phyloP scores from a whole-genome alignment of 2,113 vertebrate species.

The Cricetomys ansorgei region DNA sequence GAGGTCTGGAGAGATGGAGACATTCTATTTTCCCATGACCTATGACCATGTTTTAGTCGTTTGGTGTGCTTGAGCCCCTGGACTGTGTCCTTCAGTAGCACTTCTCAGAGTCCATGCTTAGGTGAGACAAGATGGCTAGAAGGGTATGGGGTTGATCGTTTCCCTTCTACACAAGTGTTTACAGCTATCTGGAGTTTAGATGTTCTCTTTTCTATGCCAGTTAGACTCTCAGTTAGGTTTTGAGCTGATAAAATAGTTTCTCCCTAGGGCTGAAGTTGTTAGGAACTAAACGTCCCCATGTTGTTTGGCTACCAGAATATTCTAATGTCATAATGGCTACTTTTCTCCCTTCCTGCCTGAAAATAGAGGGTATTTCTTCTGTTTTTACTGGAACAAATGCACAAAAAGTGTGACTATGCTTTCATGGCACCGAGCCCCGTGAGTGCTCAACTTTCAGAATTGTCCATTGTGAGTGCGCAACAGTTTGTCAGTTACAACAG shows the following conservation, averaged over 20 bases:
- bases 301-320: background rate
- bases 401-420: background rate
- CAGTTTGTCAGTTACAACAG: background rate
- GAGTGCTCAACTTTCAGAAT: background rate
- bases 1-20: background rate
- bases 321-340: background rate
- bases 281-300: background rate
- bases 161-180: background rate
- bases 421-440: background rate
- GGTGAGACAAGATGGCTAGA: background rate
- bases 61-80: background rate
- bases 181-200: background rate
- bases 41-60: background rate
- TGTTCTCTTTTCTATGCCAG: background rate
- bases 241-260: background rate
- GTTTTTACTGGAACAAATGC: constrained; percentile 22
- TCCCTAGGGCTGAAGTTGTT: background rate
- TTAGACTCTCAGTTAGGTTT: background rate
- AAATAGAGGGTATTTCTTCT: background rate
- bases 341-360: background rate
- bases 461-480: background rate
- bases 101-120: background rate
- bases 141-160: background rate
- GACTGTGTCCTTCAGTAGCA: background rate
- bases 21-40: background rate